Evolutionary conservation across 2,113 vertebrate genomes (phyloP).

Genomic region (Dasyornis broadbenti): DNA sequence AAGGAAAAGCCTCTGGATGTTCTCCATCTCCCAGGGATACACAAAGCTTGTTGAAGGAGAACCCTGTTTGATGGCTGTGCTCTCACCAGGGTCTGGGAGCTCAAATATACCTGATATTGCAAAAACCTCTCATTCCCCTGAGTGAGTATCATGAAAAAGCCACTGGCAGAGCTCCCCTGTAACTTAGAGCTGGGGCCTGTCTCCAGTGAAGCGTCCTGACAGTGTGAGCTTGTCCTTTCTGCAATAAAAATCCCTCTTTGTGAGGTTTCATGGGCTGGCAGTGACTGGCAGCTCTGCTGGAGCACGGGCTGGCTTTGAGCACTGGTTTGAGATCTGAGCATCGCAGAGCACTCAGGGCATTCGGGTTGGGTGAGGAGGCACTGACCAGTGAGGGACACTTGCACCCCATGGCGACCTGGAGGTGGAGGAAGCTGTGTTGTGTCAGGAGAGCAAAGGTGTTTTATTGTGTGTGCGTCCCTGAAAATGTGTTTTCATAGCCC

Average conservation of each 20-base stretch:
- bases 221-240: neutral
- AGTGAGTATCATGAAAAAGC: neutral
- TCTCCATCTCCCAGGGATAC: neutral
- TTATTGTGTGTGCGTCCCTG: neutral
- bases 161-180: neutral
- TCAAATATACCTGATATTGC: neutral
- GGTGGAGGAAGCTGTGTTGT: neutral
- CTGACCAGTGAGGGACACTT: neutral
- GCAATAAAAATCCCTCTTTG: neutral
- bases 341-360: neutral
- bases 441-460: neutral
- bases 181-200: neutral
- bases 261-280: neutral
- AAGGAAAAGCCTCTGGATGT: neutral
- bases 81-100: neutral
- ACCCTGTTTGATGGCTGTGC: neutral
- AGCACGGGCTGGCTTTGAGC: neutral
- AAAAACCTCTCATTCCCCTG: neutral
- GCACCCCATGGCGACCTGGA: neutral
- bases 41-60: neutral
- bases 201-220: neutral
- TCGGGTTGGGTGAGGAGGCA: neutral
- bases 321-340: neutral
- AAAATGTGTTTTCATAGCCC: neutral
- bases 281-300: neutral